Base-by-base conservation (phyloP, 1,140 invertebrate genomes). In the Helicoverpa armigera region DNA sequence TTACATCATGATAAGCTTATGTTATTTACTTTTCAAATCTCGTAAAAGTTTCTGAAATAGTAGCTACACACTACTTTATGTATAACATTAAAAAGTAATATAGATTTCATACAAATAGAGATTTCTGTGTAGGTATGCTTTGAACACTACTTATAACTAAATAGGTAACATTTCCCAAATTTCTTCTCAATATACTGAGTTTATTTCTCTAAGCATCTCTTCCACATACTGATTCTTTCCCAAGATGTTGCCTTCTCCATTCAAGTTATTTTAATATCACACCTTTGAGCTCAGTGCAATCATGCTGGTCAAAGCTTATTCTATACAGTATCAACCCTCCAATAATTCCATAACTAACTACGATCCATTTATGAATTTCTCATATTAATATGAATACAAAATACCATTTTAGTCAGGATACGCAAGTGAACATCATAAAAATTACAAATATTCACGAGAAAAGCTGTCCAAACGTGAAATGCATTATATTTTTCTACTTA, bases 181-280 rank as follows among this genome's bases (percentile, higher is more conserved):
- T 5, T 72, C 18, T 53, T 31, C 69, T 53, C 70, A 73, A 58
- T 31, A 16, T 13, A 56, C 31, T 54, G 1, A 58, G 53, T 73
- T 73, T 13, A 18, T 35, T 43, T 73, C 53, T 63, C 58, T 61
- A 51, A 61, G 43, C 73, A 75, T 75, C 73, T 61, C 16, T 75
- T 43, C 43, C 23, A 23, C n/a, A 43, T 23, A 51, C 18, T 78
- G 23, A 67, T 18, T 78, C 29, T 75, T 43, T 54, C 16, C 61
- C 50, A 43, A 67, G 61, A 67, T 78, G 72, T 48, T 60, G 63
- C 31, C 61, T 77, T 67, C 14, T 78, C 23, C 61, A 67, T 43
- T n/a, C 14, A 67, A 67, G 16, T 78, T 54, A 72, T 29, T 54
- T 67, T 67, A 78, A 65, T 78, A 78, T 78, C 75, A 77, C 75